Evolutionary conservation across 2,888 invertebrate species (phyloP).

Genomic region (Hirtodrosophila histrioides): DNA sequence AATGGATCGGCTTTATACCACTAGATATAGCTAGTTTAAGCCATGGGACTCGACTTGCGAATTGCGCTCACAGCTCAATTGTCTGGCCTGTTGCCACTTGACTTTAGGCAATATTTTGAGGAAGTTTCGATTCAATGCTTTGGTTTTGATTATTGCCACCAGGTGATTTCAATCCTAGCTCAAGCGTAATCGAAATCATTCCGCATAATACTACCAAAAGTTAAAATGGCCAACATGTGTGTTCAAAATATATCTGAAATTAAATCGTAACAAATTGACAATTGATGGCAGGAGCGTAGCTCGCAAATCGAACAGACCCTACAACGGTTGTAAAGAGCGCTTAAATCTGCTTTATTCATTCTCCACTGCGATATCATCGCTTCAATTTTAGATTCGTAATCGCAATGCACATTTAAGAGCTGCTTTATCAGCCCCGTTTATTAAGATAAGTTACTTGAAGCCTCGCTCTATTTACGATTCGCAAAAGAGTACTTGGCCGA

Average conservation of each 20-base stretch:
- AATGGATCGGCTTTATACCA: slow-evolving; percentile 28
- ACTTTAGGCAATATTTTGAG: no score
- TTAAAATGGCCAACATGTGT: no score
- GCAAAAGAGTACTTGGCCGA: slow-evolving; percentile 59
- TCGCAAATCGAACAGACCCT: slow-evolving; percentile 34
- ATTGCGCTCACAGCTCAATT: slow-evolving; percentile 13
- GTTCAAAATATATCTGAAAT: no score
- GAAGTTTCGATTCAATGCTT: no score
- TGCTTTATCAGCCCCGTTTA: slow-evolving; percentile 39
- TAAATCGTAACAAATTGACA: no score
- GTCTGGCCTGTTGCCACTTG: not conserved
- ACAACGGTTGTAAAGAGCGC: slow-evolving; percentile 37
- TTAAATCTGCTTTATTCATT: slow-evolving; percentile 54
- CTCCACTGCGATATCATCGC: slow-evolving; percentile 31
- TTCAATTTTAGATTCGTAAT: slow-evolving; percentile 14
- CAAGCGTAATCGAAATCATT: no score
- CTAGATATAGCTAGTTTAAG: slow-evolving; percentile 24
- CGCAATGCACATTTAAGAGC: slow-evolving; percentile 54
- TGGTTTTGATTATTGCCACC: no score
- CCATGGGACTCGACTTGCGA: slow-evolving; percentile 39
- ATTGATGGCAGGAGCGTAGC: slow-evolving; percentile 10
- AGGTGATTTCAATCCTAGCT: no score
- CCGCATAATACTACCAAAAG: no score
- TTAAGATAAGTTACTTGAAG: slow-evolving; percentile 25
- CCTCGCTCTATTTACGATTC: slow-evolving; percentile 56